Conservation (phyloP, 1,140 invertebrate genomes). For the Tribolium madens region DNA sequence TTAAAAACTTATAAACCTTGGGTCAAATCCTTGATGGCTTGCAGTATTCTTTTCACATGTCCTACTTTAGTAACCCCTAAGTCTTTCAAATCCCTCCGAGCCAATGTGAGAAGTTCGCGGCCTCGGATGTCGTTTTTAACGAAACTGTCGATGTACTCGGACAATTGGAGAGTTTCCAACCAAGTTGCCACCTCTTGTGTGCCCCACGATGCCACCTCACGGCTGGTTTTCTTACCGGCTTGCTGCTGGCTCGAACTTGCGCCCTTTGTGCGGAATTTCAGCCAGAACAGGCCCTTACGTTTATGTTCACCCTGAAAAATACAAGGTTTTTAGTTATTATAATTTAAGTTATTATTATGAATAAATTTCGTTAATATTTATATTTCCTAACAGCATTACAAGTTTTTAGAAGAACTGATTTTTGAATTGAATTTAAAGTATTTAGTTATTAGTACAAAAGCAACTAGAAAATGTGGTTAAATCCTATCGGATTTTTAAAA, state of each 20-base stretch:
- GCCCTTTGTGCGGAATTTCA: conserved; percentile 70
- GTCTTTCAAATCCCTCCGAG: conserved; percentile 88
- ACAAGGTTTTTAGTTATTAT: background rate
- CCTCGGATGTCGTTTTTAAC: conserved; percentile 92
- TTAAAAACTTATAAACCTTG: conserved; percentile 55
- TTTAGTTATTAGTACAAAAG: too few relatives aligned
- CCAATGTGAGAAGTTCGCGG: conserved; percentile 86
- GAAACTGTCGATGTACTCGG: conserved; percentile 89
- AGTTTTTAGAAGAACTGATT: too few relatives aligned
- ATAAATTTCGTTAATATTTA: too few relatives aligned
- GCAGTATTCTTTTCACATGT: conserved; percentile 93
- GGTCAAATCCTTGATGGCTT: conserved; percentile 89
- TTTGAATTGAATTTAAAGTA: too few relatives aligned
- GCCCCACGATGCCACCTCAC: conserved; percentile 74
- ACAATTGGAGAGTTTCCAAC: conserved; percentile 88
- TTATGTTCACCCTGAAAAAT: conserved; percentile 69
- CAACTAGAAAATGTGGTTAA: too few relatives aligned
- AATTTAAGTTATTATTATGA: too few relatives aligned
- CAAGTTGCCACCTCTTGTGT: conserved; percentile 83
- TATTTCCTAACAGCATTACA: too few relatives aligned
- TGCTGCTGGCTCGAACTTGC: conserved; percentile 64
- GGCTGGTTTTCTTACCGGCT: conserved; percentile 63
- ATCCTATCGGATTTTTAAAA: too few relatives aligned
- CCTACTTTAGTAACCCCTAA: conserved; percentile 93
- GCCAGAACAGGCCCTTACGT: conserved; percentile 71